Conservation (phyloP, 2,888 invertebrate genomes). For the Blera fallax region DNA sequence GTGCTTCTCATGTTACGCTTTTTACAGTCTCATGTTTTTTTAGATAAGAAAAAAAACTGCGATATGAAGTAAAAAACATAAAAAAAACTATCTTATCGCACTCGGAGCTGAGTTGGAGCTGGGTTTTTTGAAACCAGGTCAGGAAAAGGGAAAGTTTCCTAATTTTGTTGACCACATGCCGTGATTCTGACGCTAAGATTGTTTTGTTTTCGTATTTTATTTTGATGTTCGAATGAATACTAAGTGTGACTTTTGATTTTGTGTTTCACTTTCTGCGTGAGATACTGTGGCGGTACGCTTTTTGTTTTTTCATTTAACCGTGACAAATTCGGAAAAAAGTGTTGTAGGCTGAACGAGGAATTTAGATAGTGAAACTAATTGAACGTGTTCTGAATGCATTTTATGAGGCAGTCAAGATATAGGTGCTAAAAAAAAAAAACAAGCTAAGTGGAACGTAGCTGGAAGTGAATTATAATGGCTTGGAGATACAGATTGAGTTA, state of each 20-base stretch:
- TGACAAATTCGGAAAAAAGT: background rate
- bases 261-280: conserved; percentile 26
- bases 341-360: background rate
- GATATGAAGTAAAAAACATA: background rate
- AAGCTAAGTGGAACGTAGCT: background rate
- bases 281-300: background rate
- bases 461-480: no score
- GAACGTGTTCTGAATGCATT: background rate
- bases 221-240: conserved; percentile 16
- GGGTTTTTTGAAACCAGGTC: conserved; percentile 34
- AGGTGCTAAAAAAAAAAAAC: background rate
- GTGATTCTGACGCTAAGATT: conserved; percentile 38
- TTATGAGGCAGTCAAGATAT: background rate
- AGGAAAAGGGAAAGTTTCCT: conserved; percentile 64
- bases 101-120: conserved; percentile 4
- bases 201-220: conserved; percentile 17
- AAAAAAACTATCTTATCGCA: conserved; percentile 15
- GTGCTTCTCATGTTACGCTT: conserved; percentile 1
- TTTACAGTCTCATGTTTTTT: conserved; percentile 4
- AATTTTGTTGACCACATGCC: conserved; percentile 22
- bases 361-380: background rate
- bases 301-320: background rate
- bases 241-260: conserved; percentile 3
- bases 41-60: background rate
- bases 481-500: no score